Percentiles rank a stretch among this genome's conserved stretches.
phyloP scores from a whole-genome alignment of 2,113 vertebrate species.

The Rhadina sibilatrix region DNA sequence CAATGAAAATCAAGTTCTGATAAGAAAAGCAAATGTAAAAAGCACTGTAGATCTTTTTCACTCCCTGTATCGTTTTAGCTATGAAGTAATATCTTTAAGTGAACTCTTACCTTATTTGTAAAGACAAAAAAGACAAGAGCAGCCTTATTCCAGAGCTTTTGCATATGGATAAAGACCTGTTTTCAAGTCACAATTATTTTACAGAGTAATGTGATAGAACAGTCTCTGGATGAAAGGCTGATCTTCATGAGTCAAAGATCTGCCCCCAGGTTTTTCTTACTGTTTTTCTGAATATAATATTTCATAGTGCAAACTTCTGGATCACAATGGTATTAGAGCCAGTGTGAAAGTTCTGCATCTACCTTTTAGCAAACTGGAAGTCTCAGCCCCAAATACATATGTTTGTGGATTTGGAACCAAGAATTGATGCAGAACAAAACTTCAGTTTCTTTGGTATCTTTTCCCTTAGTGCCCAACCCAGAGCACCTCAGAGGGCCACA shows the following conservation, averaged over 20 bases:
- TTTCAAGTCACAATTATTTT: neutral
- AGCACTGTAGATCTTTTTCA: neutral
- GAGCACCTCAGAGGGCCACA: neutral
- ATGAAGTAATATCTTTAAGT: neutral
- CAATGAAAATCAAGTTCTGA: neutral
- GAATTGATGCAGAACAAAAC: neutral
- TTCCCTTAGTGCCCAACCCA: neutral
- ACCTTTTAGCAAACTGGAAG: neutral
- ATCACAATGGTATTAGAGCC: neutral
- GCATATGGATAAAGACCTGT: neutral
- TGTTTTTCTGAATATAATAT: neutral
- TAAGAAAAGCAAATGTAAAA: neutral
- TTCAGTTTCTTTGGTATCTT: neutral
- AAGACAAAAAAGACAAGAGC: neutral
- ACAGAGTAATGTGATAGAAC: neutral
- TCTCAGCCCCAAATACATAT: neutral
- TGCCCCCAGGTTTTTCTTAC: neutral
- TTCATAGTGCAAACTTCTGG: neutral
- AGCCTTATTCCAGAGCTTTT: neutral
- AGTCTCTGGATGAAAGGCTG: neutral
- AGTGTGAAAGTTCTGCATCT: neutral
- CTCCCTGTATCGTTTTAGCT: neutral
- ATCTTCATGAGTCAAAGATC: neutral
- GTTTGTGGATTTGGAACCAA: neutral
- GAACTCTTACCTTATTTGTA: neutral